Percentiles rank a stretch among this genome's conserved stretches.
Evolutionary conservation across 2,888 invertebrate species (phyloP).

Genomic region (Spialia ferax): DNA sequence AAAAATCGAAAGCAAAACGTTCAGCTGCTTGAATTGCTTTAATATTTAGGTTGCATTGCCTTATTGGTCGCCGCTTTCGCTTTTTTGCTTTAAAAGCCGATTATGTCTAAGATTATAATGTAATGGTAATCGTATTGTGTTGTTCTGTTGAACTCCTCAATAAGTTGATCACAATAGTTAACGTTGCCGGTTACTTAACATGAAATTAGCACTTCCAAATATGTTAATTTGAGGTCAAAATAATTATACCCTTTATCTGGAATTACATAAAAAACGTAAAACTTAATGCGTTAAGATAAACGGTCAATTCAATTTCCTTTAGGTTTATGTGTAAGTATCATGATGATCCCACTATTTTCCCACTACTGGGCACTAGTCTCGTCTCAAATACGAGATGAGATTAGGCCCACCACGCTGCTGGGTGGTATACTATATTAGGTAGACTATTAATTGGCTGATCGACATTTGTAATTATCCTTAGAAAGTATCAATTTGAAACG

Average conservation of each 20-base stretch:
- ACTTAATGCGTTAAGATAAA: neutral
- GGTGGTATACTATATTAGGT: too few relatives aligned
- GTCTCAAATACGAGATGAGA: too few relatives aligned
- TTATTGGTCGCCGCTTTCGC: constrained; percentile 45
- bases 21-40: constrained; percentile 54
- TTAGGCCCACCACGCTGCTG: too few relatives aligned
- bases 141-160: constrained; percentile 8
- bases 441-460: too few relatives aligned
- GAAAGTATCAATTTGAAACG: neutral
- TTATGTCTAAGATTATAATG: constrained; percentile 51
- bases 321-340: too few relatives aligned
- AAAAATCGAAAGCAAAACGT: constrained; percentile 73
- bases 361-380: too few relatives aligned
- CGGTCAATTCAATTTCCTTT: neutral
- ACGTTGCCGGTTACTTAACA: constrained; percentile 16
- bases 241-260: constrained; percentile 43
- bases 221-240: constrained; percentile 14
- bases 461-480: neutral
- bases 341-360: too few relatives aligned
- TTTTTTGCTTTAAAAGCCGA: constrained; percentile 50
- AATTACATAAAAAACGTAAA: constrained; percentile 7
- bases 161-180: constrained; percentile 7
- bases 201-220: constrained; percentile 7
- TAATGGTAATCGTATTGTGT: constrained; percentile 36
- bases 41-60: constrained; percentile 54